Evolutionary conservation across 2,113 vertebrate genomes (phyloP).

Genomic region (Mirza zaza): DNA sequence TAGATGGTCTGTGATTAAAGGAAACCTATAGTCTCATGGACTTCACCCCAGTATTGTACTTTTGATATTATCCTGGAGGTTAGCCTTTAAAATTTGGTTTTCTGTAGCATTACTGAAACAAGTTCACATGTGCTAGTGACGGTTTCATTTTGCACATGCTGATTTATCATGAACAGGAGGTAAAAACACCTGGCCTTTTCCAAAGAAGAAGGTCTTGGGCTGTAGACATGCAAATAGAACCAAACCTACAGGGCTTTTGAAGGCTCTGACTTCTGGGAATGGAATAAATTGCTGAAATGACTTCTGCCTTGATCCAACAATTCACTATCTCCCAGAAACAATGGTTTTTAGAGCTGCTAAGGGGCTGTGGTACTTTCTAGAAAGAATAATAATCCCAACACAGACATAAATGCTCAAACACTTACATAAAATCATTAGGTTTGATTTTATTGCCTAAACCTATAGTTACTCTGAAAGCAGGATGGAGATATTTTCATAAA

Average conservation of each 20-base stretch:
- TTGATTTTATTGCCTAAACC: conserved; percentile 24
- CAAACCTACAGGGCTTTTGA: background rate
- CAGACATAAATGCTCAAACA: background rate
- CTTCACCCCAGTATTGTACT: background rate
- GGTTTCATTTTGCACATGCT: conserved; percentile 23
- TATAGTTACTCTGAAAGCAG: background rate
- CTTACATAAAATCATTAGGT: background rate
- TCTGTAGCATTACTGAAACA: background rate
- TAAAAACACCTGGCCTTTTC: background rate
- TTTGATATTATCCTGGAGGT: background rate
- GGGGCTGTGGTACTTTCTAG: background rate
- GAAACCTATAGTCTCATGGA: background rate
- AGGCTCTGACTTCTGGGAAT: background rate
- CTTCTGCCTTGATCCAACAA: background rate
- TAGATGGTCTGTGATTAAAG: fast-evolving
- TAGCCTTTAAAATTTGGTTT: background rate
- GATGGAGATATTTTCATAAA: background rate
- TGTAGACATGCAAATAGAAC: conserved; percentile 7
- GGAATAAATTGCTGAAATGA: conserved; percentile 19
- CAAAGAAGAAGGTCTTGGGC: background rate
- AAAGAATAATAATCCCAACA: background rate
- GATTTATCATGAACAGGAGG: conserved; percentile 9
- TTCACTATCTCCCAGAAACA: background rate
- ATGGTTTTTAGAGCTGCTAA: background rate
- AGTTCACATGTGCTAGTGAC: background rate